Conservation (phyloP, 2,888 invertebrate genomes). For the Eudemis profundana region DNA sequence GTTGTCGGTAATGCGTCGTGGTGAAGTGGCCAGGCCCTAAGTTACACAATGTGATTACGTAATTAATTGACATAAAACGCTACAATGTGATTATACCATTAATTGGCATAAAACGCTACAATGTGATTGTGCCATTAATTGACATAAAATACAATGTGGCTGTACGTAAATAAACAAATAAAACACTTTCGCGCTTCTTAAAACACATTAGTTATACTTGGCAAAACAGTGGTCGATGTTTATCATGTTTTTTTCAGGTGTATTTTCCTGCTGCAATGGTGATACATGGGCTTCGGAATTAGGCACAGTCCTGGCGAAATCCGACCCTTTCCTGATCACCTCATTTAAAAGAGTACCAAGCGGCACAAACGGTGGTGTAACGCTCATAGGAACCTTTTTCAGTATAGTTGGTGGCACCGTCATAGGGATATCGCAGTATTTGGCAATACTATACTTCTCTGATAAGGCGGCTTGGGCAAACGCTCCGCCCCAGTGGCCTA, state of each 20-base stretch:
- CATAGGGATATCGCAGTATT: constrained; percentile 90
- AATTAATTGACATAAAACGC: too few species aligned
- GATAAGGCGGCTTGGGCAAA: constrained; percentile 83
- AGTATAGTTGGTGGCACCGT: constrained; percentile 87
- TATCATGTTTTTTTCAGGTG: constrained; percentile 83
- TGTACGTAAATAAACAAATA: too few species aligned
- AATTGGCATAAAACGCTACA: too few species aligned
- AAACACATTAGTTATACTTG: too few species aligned
- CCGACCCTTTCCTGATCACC: constrained; percentile 91
- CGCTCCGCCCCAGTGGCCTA: constrained; percentile 91
- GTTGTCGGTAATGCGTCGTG: too few species aligned
- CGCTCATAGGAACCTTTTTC: constrained; percentile 85
- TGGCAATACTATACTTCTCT: constrained; percentile 87
- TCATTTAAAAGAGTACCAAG: constrained; percentile 90
- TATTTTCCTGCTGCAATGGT: constrained; percentile 92
- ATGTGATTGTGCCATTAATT: too few species aligned
- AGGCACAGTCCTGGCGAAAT: constrained; percentile 89
- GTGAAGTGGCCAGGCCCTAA: too few species aligned
- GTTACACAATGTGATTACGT: too few species aligned
- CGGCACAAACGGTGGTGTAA: constrained; percentile 96
- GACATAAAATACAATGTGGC: too few species aligned
- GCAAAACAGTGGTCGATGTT: too few species aligned
- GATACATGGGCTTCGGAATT: constrained; percentile 97
- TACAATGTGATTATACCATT: too few species aligned
- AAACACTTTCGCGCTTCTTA: too few species aligned